Evolutionary conservation across 2,797 vertebrate genomes (phyloP).

Genomic region (Callimico goeldii): DNA sequence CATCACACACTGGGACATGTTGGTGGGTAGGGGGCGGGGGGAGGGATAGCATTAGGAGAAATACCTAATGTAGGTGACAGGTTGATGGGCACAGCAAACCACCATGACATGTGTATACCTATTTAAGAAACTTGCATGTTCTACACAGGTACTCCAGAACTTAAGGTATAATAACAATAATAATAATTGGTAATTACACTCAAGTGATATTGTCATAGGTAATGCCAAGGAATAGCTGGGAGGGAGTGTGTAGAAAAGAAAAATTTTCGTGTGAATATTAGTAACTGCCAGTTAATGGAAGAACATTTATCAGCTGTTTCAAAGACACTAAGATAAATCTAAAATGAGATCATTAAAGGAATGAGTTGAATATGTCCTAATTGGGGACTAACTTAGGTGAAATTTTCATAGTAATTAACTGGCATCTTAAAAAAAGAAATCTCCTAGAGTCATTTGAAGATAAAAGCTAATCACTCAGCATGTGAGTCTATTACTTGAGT

Average conservation of each 20-base stretch:
- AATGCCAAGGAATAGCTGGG: neutral
- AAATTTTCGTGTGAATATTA: neutral
- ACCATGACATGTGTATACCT: no score
- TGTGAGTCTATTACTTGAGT: neutral
- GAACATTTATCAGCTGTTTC: conserved; percentile 14
- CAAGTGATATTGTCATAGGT: neutral
- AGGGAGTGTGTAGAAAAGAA: neutral
- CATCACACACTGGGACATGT: no score
- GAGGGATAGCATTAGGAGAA: no score
- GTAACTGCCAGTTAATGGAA: conserved; percentile 3
- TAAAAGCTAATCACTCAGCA: conserved; percentile 49
- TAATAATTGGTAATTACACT: neutral
- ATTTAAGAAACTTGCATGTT: no score
- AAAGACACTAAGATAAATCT: neutral
- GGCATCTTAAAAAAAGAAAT: neutral
- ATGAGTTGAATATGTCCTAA: conserved; percentile 20
- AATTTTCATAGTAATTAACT: conserved; percentile 58
- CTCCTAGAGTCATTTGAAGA: conserved; percentile 50
- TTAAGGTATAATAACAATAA: no score
- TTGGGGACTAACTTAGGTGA: neutral
- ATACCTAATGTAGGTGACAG: no score
- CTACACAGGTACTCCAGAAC: no score
- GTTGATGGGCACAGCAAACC: no score
- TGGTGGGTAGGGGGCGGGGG: no score
- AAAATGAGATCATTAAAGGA: neutral